Evolutionary conservation across 2,888 invertebrate species (phyloP).

Genomic region (Chrysodeixis includens): DNA sequence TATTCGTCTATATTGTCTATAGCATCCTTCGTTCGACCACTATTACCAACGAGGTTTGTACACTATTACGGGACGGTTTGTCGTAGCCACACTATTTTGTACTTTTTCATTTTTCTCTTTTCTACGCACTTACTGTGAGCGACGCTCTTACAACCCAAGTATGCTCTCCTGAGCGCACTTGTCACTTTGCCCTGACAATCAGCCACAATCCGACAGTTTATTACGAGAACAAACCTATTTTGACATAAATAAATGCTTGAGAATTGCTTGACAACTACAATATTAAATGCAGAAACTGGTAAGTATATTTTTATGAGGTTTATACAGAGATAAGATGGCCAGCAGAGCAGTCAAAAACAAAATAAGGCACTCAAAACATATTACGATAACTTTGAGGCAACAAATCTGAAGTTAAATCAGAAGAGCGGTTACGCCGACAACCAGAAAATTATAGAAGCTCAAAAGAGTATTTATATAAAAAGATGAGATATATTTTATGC

Average conservation of each 20-base stretch:
- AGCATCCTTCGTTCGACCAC: slow-evolving; percentile 54
- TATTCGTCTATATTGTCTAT: slow-evolving; percentile 58
- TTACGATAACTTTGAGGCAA: slow-evolving; percentile 12
- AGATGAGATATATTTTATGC: slow-evolving; percentile 37
- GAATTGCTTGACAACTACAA: slow-evolving; percentile 28
- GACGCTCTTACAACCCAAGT: slow-evolving; percentile 89
- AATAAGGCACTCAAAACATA: slow-evolving; percentile 32
- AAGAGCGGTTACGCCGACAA: slow-evolving; percentile 26
- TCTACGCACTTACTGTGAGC: slow-evolving; percentile 89
- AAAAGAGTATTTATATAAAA: slow-evolving; percentile 38
- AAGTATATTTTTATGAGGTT: slow-evolving; percentile 6
- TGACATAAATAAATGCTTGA: slow-evolving; percentile 43
- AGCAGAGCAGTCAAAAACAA: slow-evolving; percentile 23
- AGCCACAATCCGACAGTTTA: slow-evolving; percentile 65
- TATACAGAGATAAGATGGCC: slow-evolving; percentile 20
- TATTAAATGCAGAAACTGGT: slow-evolving; percentile 29
- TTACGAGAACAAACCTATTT: slow-evolving; percentile 30
- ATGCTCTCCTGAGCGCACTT: slow-evolving; percentile 86
- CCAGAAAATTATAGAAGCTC: slow-evolving; percentile 41
- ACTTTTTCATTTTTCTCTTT: slow-evolving; percentile 49
- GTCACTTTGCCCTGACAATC: slow-evolving; percentile 87
- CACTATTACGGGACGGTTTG: slow-evolving; percentile 53
- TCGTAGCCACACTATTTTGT: slow-evolving; percentile 62
- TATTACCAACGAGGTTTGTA: slow-evolving; percentile 53
- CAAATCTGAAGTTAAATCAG: slow-evolving; percentile 33